Evolutionary conservation across 1,140 invertebrate genomes (phyloP).

Genomic region (Branchinecta lynchi): DNA sequence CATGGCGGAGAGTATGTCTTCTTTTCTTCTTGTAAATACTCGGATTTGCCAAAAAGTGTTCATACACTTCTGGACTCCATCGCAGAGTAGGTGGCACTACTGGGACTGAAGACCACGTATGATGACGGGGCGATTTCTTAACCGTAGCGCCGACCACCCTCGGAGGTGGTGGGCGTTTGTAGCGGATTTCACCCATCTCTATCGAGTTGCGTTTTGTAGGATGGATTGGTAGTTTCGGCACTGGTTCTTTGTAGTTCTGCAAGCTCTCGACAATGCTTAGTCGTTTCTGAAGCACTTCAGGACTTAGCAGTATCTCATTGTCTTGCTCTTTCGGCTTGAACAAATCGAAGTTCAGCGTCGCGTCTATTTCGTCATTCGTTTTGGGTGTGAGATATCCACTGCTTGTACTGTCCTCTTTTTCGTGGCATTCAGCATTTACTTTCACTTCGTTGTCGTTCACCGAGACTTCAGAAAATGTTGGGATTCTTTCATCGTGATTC

Average conservation of each 20-base stretch:
- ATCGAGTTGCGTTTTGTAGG: neutral
- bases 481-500: neutral
- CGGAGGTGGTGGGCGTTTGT: neutral
- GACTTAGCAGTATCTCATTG: neutral
- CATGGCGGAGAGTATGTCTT: neutral
- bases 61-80: neutral
- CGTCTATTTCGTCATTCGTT: neutral
- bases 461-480: neutral
- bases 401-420: constrained; percentile 8
- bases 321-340: neutral
- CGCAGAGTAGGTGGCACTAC: neutral
- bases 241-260: neutral
- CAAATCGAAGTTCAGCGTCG: neutral
- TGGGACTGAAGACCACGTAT: neutral
- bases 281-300: neutral
- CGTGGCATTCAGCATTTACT: neutral
- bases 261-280: constrained; percentile 3
- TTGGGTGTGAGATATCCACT: constrained; percentile 13
- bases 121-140: neutral
- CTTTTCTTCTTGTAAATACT: neutral
- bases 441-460: neutral
- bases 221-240: neutral
- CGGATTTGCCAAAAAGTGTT: neutral
- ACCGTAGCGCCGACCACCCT: neutral
- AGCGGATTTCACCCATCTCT: neutral